Conservation (phyloP, 2,888 invertebrate species). For the Tetragonisca angustula region DNA sequence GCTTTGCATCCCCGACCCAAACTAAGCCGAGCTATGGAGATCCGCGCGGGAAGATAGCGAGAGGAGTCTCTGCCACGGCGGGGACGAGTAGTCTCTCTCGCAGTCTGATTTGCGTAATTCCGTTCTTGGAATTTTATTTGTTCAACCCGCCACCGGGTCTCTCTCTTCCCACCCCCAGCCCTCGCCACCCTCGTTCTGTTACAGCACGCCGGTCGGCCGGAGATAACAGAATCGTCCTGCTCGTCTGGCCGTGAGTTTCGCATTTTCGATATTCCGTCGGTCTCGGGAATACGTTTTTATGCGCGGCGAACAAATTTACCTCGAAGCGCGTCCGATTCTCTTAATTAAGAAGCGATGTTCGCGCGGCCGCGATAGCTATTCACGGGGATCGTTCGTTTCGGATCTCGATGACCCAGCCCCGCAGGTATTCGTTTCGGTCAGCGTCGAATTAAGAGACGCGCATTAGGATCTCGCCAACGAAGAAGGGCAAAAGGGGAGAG, state of each 20-base stretch:
- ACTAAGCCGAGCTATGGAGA: constrained; percentile 61
- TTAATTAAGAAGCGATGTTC: constrained; percentile 27
- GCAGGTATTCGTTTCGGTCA: constrained; percentile 22
- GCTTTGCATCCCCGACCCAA: constrained; percentile 48
- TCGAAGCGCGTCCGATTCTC: not conserved
- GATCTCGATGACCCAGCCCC: constrained; percentile 4
- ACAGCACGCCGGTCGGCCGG: not conserved
- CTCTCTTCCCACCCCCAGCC: too few species aligned
- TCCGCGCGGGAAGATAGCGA: constrained; percentile 69
- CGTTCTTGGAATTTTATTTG: constrained; percentile 70
- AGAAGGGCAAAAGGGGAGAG: constrained; percentile 27
- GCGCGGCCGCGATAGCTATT: constrained; percentile 15
- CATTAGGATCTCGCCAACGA: constrained; percentile 44
- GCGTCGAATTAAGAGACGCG: constrained; percentile 40
- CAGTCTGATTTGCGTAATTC: constrained; percentile 77
- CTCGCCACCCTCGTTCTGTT: not conserved
- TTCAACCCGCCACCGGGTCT: not conserved
- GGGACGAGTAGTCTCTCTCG: constrained; percentile 60
- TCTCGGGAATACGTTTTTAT: not conserved
- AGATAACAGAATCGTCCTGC: not conserved
- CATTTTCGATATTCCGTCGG: not conserved
- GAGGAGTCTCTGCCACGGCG: constrained; percentile 50
- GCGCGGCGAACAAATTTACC: constrained; percentile 9
- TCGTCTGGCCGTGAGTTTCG: not conserved
- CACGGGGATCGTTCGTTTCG: constrained; percentile 2